Evolutionary conservation across 2,888 invertebrate genomes (phyloP), one percentile per base, ranked within the genome.

Genomic region (Strigamia maritima): DNA sequence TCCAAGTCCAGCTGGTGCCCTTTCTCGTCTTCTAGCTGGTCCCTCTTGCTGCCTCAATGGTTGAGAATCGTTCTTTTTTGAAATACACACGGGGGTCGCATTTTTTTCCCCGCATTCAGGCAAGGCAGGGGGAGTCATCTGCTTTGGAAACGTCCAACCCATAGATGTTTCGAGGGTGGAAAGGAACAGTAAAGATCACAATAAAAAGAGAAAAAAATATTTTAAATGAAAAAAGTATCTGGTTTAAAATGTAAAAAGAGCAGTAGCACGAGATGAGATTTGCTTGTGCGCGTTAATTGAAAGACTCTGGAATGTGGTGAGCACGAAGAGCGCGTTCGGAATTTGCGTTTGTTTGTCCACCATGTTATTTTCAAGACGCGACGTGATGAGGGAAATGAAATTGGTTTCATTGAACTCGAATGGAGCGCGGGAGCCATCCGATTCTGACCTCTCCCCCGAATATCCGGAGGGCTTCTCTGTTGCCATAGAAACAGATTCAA

Each of bases 41-140:
- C 76, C 76, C 76, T 76, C 40, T 76, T 76, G 54, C 54, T 54
- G 76, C 76, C 76, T 76, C 38, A 76, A 76, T 76, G 76, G 40
- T 24, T 76, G 76, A 38, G 76, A 76, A 76, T 76, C 76, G 76
- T 40, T 40, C 76, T 76, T 76, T 76, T 76, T 76, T 76, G 76
- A 76, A 76, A 76, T 76, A 35, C 76, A 76, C 40, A 76, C 76
- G 38, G 76, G 35, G 76, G 76, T 35, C 40, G 76, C 76, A 40
- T 76, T 76, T 76, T 76, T 76, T 76, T 76, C 75, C 60, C 75
- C 19, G 31, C 35, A 28, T 76, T 76, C 76, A 54, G 22, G 22
- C 54, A 54, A 54, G n/a, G 54, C 54, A 54, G 54, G 54, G 54
- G 54, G 54, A 54, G 54, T 16, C 54, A 54, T 54, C 54, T 54